Evolutionary conservation across 2,888 invertebrate genomes (phyloP), one percentile per base, ranked within the genome.

Genomic region (Acronicta leporina): DNA sequence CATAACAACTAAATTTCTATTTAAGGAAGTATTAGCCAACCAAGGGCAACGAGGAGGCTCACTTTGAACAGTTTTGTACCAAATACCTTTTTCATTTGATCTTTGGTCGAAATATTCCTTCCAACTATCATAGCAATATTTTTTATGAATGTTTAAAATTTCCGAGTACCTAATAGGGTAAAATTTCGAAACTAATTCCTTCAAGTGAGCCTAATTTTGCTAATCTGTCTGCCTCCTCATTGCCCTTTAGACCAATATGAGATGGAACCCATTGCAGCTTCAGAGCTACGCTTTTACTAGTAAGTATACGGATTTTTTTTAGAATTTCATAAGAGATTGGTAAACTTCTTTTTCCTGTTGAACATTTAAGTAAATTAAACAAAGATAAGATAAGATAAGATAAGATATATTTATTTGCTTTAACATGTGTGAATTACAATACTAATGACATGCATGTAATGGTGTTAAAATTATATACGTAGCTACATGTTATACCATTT

Each of bases 241-340:
- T 46, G 25, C 46, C 46, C 30, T 33, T 46, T 33, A 46, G 0
- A 33, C 46, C 46, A 0, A 46, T 11, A 46, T 46, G 46, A n/a
- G 46, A 46, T 13, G 46, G 15, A 33, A 46, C 46, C 46, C 46
- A 46, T 16, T 46, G 46, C 46, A 46, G 33, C 33, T 16, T 46
- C 30, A 46, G 46, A 46, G 11, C 5, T 15, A 46, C 5, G 14
- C 33, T 20, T 43, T 43, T 43, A 20, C 20, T 20, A 9, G 5
- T 20, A 11, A 16, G 16, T 4, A 1, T 20, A 20, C 4, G 5
- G 11, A 43, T 20, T 20, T 20, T 20, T 5, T 43, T 43, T 43
- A 43, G 5, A 43, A 43, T 20, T 11, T 1, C 11, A 20, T 43
- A 43, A 4, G 42, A 16, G 0, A 43, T 43, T 43, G 20, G 20